These are phyloP conservation scores for Notocelia uddmanniana DNA, from an alignment of 2,888 invertebrate genomes.

Conservation along the genomic window DNA sequence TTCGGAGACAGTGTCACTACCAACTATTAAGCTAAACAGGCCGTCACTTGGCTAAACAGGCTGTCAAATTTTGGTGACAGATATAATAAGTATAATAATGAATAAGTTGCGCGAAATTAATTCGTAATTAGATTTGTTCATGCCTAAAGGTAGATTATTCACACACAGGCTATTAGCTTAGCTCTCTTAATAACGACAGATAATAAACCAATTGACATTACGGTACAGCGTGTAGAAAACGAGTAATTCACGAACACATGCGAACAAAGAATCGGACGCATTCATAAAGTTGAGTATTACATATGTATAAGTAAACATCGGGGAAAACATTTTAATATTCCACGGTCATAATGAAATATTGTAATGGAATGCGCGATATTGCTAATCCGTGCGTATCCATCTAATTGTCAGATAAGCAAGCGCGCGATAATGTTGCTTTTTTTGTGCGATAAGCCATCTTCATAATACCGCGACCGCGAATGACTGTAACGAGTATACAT, in stretches of 20 bases:
- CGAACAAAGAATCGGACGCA: slow-evolving; percentile 4
- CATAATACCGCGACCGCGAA: slow-evolving; percentile 45
- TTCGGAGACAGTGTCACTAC: too few species aligned
- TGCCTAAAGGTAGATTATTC: slow-evolving; percentile 17
- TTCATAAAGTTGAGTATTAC: background rate
- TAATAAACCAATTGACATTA: slow-evolving; percentile 25
- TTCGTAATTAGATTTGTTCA: background rate
- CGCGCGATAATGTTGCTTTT: slow-evolving; percentile 51
- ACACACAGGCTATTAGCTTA: too few species aligned
- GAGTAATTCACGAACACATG: slow-evolving; percentile 20
- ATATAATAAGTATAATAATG: slow-evolving; percentile 22
- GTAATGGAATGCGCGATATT: slow-evolving; percentile 48
- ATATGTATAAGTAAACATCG: background rate
- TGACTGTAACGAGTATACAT: slow-evolving; percentile 46
- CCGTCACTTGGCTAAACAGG: too few species aligned
- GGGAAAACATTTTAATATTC: slow-evolving; percentile 10
- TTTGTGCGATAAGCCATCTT: slow-evolving; percentile 50
- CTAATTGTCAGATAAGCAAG: slow-evolving; percentile 53
- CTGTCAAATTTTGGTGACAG: slow-evolving; percentile 27
- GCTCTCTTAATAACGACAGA: too few species aligned
- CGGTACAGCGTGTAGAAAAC: slow-evolving; percentile 2
- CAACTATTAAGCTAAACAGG: too few species aligned
- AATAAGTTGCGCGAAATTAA: slow-evolving; percentile 14
- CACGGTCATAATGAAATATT: slow-evolving; percentile 23
- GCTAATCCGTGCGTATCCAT: slow-evolving; percentile 46